Percentiles rank a stretch among this genome's conserved stretches.
Conservation (phyloP, 1,140 invertebrate species). For the Caenorhabditis briggsae region DNA sequence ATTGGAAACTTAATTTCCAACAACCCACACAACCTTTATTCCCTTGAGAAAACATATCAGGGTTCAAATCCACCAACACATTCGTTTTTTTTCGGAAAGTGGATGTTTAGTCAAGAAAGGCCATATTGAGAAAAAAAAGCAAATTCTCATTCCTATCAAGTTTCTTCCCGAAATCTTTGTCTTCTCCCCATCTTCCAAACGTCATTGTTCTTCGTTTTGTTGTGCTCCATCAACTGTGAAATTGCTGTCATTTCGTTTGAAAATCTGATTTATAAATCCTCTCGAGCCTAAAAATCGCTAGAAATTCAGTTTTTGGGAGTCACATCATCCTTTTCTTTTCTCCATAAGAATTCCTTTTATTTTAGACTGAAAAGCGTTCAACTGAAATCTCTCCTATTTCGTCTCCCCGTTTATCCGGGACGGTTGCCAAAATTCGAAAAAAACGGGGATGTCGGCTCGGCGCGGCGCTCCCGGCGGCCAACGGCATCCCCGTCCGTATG, state of each 20-base stretch:
- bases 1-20: no score
- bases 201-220: conserved; percentile 37
- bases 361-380: not conserved
- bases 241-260: conserved; percentile 38
- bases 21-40: no score
- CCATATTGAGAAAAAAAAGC: no score
- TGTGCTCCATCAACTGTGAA: conserved; percentile 44
- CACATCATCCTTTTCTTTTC: not conserved
- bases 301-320: not conserved
- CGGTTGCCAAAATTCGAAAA: not conserved
- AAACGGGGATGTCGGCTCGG: conserved; percentile 50
- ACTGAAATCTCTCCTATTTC: not conserved
- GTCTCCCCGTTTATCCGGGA: not conserved
- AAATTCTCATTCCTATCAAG: conserved; percentile 53
- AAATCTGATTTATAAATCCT: conserved; percentile 22
- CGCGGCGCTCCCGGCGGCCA: conserved; percentile 50
- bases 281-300: not conserved
- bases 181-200: not conserved
- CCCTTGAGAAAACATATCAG: no score
- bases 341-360: not conserved
- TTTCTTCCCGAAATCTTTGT: conserved; percentile 14
- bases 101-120: not conserved
- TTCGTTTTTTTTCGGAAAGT: not conserved
- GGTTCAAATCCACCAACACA: not conserved
- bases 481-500: conserved; percentile 63